These are phyloP conservation scores for Coelopa frigida DNA, from an alignment of 1,140 invertebrate species.

Conservation along the genomic window DNA sequence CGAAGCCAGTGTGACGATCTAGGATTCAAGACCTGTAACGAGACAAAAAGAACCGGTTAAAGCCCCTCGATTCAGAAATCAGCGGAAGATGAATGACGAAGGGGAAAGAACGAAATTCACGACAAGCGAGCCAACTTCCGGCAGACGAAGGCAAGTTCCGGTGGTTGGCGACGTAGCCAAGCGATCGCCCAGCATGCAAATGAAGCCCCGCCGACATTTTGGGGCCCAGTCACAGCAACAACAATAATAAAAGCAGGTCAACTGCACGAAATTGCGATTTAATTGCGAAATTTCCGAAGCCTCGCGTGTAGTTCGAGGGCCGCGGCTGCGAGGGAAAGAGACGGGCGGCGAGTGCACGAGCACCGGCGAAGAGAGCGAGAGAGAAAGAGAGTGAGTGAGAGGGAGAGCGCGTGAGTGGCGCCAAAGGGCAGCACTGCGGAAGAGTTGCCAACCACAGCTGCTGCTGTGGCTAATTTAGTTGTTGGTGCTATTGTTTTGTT, in stretches of 20 bases:
- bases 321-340: background rate
- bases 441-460: too few species aligned
- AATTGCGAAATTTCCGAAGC: background rate
- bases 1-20: conserved; percentile 58
- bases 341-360: background rate
- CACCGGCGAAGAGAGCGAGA: background rate
- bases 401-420: background rate
- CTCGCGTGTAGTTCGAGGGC: background rate
- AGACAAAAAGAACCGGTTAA: background rate
- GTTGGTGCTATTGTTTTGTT: too few species aligned
- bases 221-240: too few species aligned
- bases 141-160: background rate
- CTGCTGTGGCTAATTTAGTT: too few species aligned
- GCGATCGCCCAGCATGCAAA: too few species aligned
- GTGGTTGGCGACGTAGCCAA: background rate
- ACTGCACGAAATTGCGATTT: background rate
- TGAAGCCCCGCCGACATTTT: too few species aligned
- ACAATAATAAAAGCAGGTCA: too few species aligned
- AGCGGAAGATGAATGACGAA: background rate
- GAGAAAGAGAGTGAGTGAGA: background rate
- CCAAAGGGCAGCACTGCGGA: background rate
- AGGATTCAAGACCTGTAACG: conserved; percentile 7
- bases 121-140: background rate
- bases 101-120: background rate
- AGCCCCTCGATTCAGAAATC: background rate